These are phyloP conservation scores for Anthoscopus minutus DNA, from an alignment of 2,113 vertebrate species.

Conservation along the genomic window DNA sequence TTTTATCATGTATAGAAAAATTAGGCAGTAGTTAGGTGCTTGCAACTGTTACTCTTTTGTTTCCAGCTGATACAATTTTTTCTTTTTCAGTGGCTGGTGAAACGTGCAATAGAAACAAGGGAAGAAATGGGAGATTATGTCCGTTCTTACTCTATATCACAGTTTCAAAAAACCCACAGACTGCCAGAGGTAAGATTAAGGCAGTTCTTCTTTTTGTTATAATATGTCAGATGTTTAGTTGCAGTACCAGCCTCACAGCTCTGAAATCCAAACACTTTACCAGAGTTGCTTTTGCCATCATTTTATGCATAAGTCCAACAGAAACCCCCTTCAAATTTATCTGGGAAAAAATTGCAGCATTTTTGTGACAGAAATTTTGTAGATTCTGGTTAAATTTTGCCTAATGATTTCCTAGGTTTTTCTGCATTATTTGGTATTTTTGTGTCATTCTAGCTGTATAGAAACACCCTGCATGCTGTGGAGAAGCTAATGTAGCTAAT, in stretches of 20 bases:
- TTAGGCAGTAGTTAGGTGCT: background rate
- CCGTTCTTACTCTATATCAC: conserved; percentile 89
- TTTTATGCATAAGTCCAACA: background rate
- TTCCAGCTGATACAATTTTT: background rate
- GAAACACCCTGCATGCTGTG: accelerated
- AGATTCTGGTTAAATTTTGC: background rate
- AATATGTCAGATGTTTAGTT: background rate
- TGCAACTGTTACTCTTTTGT: background rate
- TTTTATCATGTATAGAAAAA: background rate
- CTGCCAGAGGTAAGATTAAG: conserved; percentile 85
- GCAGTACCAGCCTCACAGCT: background rate
- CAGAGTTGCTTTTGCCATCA: background rate
- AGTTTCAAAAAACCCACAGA: conserved; percentile 90
- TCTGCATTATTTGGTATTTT: background rate
- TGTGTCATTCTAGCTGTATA: background rate
- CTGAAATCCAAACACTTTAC: background rate
- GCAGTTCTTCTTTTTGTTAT: background rate
- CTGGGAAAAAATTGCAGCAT: background rate
- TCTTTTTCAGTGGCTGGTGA: conserved; percentile 89
- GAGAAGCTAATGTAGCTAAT: background rate
- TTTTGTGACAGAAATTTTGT: background rate
- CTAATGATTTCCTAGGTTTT: background rate
- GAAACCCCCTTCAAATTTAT: background rate
- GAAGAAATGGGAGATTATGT: conserved; percentile 97
- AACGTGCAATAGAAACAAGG: conserved; percentile 93